These are phyloP conservation scores for Uropsilus gracilis DNA, from an alignment of 2,113 vertebrate species.

Conservation along the genomic window DNA sequence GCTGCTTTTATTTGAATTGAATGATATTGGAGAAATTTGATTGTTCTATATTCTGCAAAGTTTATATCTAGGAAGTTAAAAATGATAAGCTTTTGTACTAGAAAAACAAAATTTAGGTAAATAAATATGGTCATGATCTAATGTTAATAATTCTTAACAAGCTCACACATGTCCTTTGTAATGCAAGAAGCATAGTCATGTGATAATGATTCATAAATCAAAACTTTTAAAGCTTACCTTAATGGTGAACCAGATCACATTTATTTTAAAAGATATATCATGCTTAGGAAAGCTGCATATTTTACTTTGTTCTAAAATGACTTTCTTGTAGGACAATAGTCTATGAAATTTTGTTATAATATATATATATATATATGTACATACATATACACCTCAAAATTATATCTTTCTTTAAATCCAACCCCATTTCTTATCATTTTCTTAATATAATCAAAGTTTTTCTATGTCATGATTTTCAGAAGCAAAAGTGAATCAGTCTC, in stretches of 20 bases:
- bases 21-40: not conserved
- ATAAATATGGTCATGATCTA: not conserved
- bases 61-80: not conserved
- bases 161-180: no score
- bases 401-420: not conserved
- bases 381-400: not conserved
- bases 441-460: not conserved
- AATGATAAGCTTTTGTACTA: not conserved
- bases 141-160: constrained; percentile 55
- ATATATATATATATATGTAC: not conserved
- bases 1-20: constrained; percentile 10
- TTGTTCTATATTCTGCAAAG: not conserved
- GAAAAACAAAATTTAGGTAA: not conserved
- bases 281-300: not conserved
- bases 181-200: not conserved
- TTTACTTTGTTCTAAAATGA: constrained; percentile 22
- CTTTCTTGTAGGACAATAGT: not conserved
- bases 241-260: not conserved
- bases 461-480: not conserved
- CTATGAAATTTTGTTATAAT: not conserved
- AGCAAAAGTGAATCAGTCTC: not conserved
- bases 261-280: not conserved
- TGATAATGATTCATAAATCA: no score
- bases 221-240: no score
- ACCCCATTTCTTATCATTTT: not conserved